Percentiles rank a stretch among this genome's conserved stretches.
phyloP scores from a whole-genome alignment of 2,797 vertebrate genomes.

The Oreortyx pictus region DNA sequence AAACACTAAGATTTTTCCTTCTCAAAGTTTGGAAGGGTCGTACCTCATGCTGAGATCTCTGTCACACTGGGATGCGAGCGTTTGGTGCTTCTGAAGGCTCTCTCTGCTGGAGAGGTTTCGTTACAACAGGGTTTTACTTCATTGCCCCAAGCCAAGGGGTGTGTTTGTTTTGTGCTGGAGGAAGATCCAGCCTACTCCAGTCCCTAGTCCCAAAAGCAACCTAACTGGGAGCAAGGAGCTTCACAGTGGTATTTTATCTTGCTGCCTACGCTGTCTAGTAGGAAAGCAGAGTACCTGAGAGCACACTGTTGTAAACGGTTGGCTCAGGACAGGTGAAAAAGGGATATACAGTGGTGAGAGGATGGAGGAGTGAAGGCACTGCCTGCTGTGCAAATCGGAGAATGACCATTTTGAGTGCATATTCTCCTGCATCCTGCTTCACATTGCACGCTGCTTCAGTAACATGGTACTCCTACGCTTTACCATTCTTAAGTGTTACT shows the following conservation, averaged over 20 bases:
- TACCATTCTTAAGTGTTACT: not conserved
- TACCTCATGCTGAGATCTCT: not conserved
- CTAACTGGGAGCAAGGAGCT: not conserved
- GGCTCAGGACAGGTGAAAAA: not conserved
- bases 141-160: not conserved
- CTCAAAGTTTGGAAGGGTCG: not conserved
- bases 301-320: not conserved
- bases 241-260: not conserved
- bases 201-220: not conserved
- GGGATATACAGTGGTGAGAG: not conserved
- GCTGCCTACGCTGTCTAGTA: not conserved
- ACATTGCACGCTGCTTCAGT: not conserved
- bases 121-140: not conserved
- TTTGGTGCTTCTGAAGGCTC: not conserved
- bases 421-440: not conserved
- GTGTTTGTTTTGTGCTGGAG: not conserved
- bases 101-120: not conserved
- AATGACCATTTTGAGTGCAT: not conserved
- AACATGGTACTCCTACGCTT: not conserved
- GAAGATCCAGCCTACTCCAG: not conserved
- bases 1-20: not conserved
- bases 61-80: too few species aligned
- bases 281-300: not conserved
- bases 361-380: not conserved
- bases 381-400: not conserved